Percentiles rank a stretch among this genome's conserved stretches.
These are phyloP conservation scores for Heliocidaris tuberculata DNA, from an alignment of 35 echinoderm and acorn worm species.

Conservation along the genomic window DNA sequence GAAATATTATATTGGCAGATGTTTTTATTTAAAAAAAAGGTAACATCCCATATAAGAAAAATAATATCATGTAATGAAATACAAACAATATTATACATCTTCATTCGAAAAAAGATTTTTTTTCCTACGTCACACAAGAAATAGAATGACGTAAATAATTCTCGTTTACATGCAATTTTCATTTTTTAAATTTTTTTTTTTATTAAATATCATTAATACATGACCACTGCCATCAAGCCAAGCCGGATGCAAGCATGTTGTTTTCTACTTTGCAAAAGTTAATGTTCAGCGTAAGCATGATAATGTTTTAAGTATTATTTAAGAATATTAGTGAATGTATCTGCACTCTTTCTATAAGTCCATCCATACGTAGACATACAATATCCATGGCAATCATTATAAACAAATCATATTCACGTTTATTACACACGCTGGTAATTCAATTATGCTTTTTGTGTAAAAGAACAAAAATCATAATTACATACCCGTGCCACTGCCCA, in stretches of 20 bases:
- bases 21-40: no score
- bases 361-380: background rate
- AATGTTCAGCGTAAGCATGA: background rate
- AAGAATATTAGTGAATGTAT: background rate
- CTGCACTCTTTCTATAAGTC: background rate
- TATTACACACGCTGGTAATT: background rate
- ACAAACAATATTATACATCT: no score
- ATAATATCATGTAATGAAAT: no score
- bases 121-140: background rate
- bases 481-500: background rate
- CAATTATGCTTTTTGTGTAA: background rate
- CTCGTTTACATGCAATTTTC: background rate
- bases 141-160: background rate
- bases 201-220: background rate
- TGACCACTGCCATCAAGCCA: background rate
- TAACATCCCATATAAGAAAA: no score
- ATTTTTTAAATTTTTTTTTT: no score
- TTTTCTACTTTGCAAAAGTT: background rate
- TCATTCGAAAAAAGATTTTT: no score
- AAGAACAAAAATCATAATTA: background rate
- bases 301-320: background rate
- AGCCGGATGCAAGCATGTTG: background rate
- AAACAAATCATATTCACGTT: background rate
- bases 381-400: background rate
- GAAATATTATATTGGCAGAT: no score